Percentiles rank a stretch among this genome's conserved stretches.
Evolutionary conservation across 2,888 invertebrate genomes (phyloP).

Genomic region (Pachymerium ferrugineum): DNA sequence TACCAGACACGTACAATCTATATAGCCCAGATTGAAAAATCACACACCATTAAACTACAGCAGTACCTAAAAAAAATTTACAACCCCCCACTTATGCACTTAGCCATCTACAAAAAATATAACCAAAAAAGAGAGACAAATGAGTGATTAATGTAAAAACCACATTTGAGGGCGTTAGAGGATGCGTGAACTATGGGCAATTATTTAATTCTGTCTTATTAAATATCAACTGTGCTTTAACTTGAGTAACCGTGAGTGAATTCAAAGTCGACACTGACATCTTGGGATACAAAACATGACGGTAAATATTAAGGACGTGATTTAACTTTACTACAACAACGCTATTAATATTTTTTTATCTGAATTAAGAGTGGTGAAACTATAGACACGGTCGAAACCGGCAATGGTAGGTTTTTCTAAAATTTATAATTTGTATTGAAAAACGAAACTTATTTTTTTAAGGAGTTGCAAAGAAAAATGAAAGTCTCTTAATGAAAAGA

Average conservation of each 20-base stretch:
- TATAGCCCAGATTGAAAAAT: too few relatives aligned
- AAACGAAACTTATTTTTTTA: neutral
- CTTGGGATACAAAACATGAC: neutral
- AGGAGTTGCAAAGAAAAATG: constrained; percentile 5
- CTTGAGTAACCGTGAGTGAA: neutral
- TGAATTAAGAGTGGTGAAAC: neutral
- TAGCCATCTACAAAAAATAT: too few relatives aligned
- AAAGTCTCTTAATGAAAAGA: constrained; percentile 3
- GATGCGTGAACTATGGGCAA: constrained; percentile 16
- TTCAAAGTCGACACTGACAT: neutral
- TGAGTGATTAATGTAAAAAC: neutral
- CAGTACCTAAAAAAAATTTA: too few relatives aligned
- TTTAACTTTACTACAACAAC: too few relatives aligned
- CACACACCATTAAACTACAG: too few relatives aligned
- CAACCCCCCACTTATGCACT: too few relatives aligned
- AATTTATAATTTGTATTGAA: too few relatives aligned
- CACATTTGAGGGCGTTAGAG: neutral
- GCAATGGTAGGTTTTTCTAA: neutral
- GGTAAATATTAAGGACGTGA: neutral
- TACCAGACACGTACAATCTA: too few relatives aligned
- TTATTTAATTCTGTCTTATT: neutral
- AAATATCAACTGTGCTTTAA: neutral
- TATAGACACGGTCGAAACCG: neutral
- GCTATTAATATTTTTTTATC: too few relatives aligned
- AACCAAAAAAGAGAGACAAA: too few relatives aligned